Evolutionary conservation across 2,888 invertebrate species (phyloP).

Genomic region (Leucoptera coffeella): DNA sequence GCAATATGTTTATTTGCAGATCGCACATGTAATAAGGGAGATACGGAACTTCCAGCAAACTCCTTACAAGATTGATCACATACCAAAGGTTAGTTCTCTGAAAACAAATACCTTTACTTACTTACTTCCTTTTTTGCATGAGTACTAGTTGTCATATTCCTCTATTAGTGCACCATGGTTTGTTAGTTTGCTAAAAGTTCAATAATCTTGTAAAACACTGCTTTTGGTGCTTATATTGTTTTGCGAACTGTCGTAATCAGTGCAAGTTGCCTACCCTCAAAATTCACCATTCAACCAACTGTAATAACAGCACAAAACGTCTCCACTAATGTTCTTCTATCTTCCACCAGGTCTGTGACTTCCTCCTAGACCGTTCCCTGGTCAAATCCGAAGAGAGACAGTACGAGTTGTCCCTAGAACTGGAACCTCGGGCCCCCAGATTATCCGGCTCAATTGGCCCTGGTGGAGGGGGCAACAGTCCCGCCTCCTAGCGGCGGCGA

Average conservation of each 20-base stretch:
- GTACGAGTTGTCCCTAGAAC: conserved; percentile 73
- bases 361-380: conserved; percentile 72
- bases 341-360: conserved; percentile 46
- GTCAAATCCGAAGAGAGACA: conserved; percentile 79
- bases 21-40: conserved; percentile 88
- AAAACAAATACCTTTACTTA: no score
- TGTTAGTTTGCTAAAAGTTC: no score
- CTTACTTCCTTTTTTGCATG: no score
- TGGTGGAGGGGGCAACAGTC: conserved; percentile 19
- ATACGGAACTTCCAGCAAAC: conserved; percentile 88
- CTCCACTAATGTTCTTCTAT: neutral
- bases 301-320: no score
- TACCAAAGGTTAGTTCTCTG: conserved; percentile 65
- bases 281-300: neutral
- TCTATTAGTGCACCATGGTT: no score
- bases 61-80: conserved; percentile 84
- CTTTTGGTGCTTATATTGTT: no score
- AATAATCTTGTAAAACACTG: no score
- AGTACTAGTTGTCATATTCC: no score
- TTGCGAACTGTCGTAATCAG: no score
- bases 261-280: no score
- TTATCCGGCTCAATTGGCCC: no score
- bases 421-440: conserved; percentile 69
- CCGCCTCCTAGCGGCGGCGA: conserved; percentile 40
- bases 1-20: conserved; percentile 44